Conservation (phyloP, 2,113 vertebrate species). For the Struthidea cinerea region DNA sequence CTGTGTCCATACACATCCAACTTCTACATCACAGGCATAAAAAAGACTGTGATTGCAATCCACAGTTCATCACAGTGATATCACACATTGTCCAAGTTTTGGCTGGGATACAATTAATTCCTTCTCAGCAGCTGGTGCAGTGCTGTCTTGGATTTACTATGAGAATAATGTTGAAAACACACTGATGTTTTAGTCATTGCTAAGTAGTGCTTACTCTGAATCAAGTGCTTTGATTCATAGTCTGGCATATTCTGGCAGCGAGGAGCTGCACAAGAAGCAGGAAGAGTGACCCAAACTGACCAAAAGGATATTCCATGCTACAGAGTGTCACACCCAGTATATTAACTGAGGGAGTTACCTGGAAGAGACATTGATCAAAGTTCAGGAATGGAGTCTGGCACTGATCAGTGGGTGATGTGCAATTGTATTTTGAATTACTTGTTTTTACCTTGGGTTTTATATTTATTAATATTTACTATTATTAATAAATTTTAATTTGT, state of each 20-base stretch:
- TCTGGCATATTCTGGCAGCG: background rate
- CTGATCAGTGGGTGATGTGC: background rate
- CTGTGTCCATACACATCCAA: background rate
- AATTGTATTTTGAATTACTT: background rate
- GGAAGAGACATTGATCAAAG: background rate
- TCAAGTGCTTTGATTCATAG: background rate
- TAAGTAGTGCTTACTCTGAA: background rate
- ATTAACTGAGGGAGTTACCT: background rate
- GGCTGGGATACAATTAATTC: background rate
- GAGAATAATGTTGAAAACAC: background rate
- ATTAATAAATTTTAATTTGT: background rate
- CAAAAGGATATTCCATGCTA: background rate
- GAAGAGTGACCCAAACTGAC: background rate
- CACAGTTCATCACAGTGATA: background rate
- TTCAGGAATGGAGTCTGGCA: background rate
- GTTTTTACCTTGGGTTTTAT: background rate
- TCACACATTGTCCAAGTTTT: background rate
- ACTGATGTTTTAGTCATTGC: background rate
- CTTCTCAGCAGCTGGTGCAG: background rate
- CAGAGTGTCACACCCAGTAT: background rate
- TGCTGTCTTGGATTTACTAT: background rate
- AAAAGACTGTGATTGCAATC: background rate
- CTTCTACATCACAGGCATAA: background rate
- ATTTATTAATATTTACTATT: background rate
- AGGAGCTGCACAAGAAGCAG: background rate